phyloP scores from a whole-genome alignment of 2,888 invertebrate genomes.

The Yponomeuta sedellus region DNA sequence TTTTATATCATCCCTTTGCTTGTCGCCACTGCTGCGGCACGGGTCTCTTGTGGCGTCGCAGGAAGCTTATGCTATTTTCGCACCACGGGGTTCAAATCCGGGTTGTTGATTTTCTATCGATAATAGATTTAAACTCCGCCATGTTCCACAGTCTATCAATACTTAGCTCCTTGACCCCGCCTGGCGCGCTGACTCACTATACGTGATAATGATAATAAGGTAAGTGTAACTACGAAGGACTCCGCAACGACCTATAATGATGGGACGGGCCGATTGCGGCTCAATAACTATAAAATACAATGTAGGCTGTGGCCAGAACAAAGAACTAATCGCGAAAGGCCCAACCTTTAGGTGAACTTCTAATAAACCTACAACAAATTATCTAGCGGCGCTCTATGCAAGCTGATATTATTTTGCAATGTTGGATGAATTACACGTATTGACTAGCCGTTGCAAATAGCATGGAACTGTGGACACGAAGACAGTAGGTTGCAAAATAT shows the following conservation, averaged over 20 bases:
- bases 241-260: neutral
- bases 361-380: neutral
- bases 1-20: no score
- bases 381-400: neutral
- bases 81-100: no score
- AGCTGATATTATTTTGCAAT: neutral
- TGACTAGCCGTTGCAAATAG: neutral
- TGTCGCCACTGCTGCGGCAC: no score
- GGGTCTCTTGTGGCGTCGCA: no score
- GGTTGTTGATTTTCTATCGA: no score
- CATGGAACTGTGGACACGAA: no score
- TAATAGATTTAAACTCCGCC: no score
- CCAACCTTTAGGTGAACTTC: neutral
- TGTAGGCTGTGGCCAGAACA: neutral
- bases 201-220: neutral
- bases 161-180: neutral
- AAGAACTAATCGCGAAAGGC: neutral
- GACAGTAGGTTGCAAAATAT: no score
- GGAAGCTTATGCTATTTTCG: no score
- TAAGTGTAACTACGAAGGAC: neutral
- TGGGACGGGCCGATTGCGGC: neutral
- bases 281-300: conserved; percentile 2
- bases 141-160: neutral
- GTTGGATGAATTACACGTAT: neutral
- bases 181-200: neutral